These are phyloP conservation scores for Ameiurus melas DNA, from an alignment of 2,113 vertebrate genomes.

Conservation along the genomic window DNA sequence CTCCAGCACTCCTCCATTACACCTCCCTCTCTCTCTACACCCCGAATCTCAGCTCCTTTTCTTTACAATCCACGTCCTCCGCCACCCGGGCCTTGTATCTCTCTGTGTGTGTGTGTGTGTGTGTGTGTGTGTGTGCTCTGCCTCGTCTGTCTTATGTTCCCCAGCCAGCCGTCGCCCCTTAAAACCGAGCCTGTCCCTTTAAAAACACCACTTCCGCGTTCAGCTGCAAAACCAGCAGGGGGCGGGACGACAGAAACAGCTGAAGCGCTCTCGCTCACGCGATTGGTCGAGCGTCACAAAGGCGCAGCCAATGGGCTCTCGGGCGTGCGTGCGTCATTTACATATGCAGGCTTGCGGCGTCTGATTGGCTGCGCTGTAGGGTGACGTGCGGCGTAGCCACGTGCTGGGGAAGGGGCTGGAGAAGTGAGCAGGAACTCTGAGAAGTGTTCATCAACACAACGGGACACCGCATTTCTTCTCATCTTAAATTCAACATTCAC, in stretches of 20 bases:
- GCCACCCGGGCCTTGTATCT: conserved; percentile 17
- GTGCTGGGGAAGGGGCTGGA: conserved; percentile 9
- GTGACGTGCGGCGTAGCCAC: conserved; percentile 19
- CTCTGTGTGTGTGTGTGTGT: background rate
- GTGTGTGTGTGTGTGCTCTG: background rate
- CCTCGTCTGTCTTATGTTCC: background rate
- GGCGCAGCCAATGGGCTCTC: conserved; percentile 52
- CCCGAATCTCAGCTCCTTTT: background rate
- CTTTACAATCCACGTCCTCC: conserved; percentile 7
- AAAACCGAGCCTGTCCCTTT: conserved; percentile 69
- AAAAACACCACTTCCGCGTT: conserved; percentile 75
- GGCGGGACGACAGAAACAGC: conserved; percentile 67
- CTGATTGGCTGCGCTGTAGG: background rate
- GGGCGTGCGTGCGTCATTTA: background rate
- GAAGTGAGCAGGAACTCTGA: background rate
- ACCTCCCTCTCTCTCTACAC: background rate
- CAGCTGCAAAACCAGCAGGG: conserved; percentile 40
- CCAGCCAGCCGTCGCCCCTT: conserved; percentile 60
- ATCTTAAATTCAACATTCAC: background rate
- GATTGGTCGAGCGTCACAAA: conserved; percentile 59
- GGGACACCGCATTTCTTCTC: fast-evolving
- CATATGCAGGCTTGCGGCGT: conserved; percentile 35
- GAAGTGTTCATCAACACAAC: background rate
- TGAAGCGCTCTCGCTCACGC: conserved; percentile 70
- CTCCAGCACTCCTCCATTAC: conserved; percentile 10